Base-by-base conservation (phyloP, 1,140 invertebrate species). In the Zaprionus tsacasi region DNA sequence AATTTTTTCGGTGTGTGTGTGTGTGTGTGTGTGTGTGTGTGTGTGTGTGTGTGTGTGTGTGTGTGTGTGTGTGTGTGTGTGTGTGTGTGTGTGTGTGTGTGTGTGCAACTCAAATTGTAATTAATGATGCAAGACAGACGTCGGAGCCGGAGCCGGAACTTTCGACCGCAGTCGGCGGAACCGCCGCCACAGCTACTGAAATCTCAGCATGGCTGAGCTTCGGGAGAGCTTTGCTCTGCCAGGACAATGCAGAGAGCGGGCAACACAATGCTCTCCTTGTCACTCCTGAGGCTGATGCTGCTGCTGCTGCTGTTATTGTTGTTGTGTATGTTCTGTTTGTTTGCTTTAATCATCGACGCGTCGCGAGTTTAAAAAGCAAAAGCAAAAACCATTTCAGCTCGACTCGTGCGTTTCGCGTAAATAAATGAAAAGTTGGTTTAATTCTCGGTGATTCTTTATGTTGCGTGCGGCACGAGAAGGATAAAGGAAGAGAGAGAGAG, bases 371-470 rank as follows among this genome's bases (percentile, higher is more conserved):
- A 75, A 80, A 86, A 81, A 79, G 82, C 33, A 71, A 71, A 71
- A 60, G 43, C 33, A 55, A 61, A 69, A 75, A 54, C 11, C 69
- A 72, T 74, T 83, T 83, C 52, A 30, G 12, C 25, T 38, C 36
- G 66, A 38, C 81, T 85, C 70, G 71, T 81, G 82, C 78, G 68
- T 78, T 81, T 86, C 82, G 79, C 72, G 78, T 88, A 89, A 88
- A 88, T 88, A 88, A 88, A 88, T 88, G 85, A 88, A 88, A 88
- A 88, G 75, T 81, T 85, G 81, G 81, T 89, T 88, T 88, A 88
- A 88, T 88, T 89, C 81, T 79, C 50, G 78, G 79, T 65, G 70
- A 89, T 89, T 83, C 82, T 80, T 87, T 83, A 88, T 80, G 59
- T 55, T 70, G 65, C 52, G 55, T 45, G 56, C 25, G 43, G n/a